Base-by-base conservation (phyloP, 2,113 vertebrate genomes). In the Saguinus imperator region DNA sequence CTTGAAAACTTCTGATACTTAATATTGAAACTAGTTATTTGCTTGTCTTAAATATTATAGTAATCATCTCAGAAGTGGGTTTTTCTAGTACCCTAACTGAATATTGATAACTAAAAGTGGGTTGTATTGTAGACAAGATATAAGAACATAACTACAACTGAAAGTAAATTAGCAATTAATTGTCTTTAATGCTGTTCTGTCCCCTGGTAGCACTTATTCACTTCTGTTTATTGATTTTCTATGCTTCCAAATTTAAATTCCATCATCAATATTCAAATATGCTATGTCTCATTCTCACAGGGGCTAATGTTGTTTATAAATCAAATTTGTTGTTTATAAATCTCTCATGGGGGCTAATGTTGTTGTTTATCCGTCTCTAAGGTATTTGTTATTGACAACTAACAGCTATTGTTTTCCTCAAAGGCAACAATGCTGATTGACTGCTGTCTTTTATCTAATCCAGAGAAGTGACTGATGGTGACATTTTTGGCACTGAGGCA, bases 361-460 rank as follows among this genome's bases (percentile, higher is more conserved):
- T 48, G 10, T 25, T 48, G 80, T 35, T 14, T 81, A 87, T 18
- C 29, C 1, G 3, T 77, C 91, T 92, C 37, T 73, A 70, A 87
- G 4, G 13, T n/a, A 37, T 94, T 79, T n/a, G 10, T 57, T 81
- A 70, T 75, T 52, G n/a, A 50, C n/a, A 96, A 14, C 25, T 86
- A 48, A 64, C 43, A 96, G 25, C 17, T 86, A 52, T 45, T 77
- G 5, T 89, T 81, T 96, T 75, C 61, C 35, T 83, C 52, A 70
- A 79, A 95, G 29, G 12, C 35, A 94, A 27, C 18, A n/a, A 4
- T 73, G 50, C 20, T 35, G 11, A 66, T 90, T 92, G 83, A 83
- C 80, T 94, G 55, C 14, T 84, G 70, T 20, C 72, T 97, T 97
- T 94, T 77, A 94, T 81, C 58, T 57, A 88, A 25, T 43, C n/a